A percentile compares a stretch with the other conserved stretches of the same genome.
phyloP scores from a whole-genome alignment of 2,113 vertebrate genomes.

The Pachyramphus minor region DNA sequence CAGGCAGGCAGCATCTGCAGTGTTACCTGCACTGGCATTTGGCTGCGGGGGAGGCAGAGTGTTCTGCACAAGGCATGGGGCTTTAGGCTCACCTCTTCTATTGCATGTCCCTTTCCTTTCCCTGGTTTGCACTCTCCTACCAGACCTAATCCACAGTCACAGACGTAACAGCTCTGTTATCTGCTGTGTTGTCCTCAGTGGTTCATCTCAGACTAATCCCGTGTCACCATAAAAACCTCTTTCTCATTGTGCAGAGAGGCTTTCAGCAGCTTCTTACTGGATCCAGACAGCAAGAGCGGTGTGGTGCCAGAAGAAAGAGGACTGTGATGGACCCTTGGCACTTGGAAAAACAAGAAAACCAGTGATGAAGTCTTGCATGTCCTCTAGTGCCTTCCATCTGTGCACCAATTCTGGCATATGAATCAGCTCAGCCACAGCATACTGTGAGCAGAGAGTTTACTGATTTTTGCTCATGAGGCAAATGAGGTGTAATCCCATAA shows the following conservation, averaged over 20 bases:
- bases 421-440: not conserved
- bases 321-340: not conserved
- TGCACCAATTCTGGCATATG: not conserved
- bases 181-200: not conserved
- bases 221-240: constrained; percentile 24
- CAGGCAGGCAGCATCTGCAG: not conserved
- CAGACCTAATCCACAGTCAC: not conserved
- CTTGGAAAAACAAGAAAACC: not conserved
- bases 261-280: not conserved
- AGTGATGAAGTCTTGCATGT: not conserved
- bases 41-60: not conserved
- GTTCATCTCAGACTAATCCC: not conserved
- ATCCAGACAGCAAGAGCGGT: not conserved
- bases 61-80: not conserved
- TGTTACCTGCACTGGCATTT: not conserved
- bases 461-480: not conserved
- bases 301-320: not conserved
- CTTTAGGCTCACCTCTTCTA: not conserved
- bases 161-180: not conserved
- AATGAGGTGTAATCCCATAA: not conserved
- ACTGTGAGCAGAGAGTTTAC: not conserved
- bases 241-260: not conserved
- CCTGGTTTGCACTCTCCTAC: not conserved
- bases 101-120: not conserved
- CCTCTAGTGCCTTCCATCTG: not conserved